Evolutionary conservation across 2,888 invertebrate species (phyloP), one percentile per base, ranked within the genome.

Genomic region (Diachrysia chrysitis): DNA sequence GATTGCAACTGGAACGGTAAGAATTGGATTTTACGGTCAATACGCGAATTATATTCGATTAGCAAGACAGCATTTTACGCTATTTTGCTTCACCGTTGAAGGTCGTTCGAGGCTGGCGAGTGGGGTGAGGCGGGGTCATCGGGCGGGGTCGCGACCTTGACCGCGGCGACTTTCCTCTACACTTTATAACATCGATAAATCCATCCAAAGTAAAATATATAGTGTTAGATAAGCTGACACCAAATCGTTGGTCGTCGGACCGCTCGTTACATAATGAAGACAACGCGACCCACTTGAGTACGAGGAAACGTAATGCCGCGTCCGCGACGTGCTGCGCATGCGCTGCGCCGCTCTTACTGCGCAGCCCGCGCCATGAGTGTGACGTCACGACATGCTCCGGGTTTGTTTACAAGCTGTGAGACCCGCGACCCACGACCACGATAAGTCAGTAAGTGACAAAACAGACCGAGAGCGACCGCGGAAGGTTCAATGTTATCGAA

Each of bases 401-500:
- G 68, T 75, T 75, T 75, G 74, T 75, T 75, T 75, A 75, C 74
- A 68, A 19, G 21, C 19, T 12, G 12, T 10, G 12, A 21, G 48
- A 2, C 48, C 14, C 4, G 2, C 10, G 19, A 12, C 21, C 48
- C 12, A 0, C 12, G 12, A 19, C 17, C 48, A 14, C 9, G 48
- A 51, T 51, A 63, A 55, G 57, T 37, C 57, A 53, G 7, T 48
- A 35, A 67, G 21, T 63, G 32, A 57, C 42, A 53, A 63, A 54
- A 29, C 58, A 53, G 71, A 67, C 63, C 59, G 66, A 54, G 65
- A 58, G 53, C 17, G 21, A 35, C 7, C 25, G 64, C 57, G 51
- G 64, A 63, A 58, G 66, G 76, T 73, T 85, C 86, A 86, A 88
- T 86, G 89, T 86, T 87, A 90, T 84, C 84, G 89, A 90, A 89